Base-by-base conservation (phyloP, 1,140 invertebrate species). In the Saxidomus purpurata region DNA sequence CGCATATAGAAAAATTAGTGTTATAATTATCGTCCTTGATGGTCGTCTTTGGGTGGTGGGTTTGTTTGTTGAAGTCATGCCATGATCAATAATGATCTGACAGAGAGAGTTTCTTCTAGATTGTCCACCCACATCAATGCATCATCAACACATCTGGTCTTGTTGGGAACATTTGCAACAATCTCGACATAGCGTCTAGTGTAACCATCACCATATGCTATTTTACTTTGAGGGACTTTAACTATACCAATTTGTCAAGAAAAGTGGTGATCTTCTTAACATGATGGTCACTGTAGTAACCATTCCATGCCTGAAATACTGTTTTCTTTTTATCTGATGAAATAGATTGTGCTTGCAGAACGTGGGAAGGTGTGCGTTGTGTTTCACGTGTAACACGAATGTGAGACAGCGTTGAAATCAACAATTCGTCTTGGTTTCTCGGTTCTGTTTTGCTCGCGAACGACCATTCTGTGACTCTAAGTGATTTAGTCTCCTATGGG, bases 101-200 rank as follows among this genome's bases (percentile, higher is more conserved):
- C n/a, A n/a, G 15, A 69, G 81, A 91, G 91, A 17, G 40, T 63
- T 71, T 81, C 86, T 81, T 90, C 81, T 25, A 90, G 63, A 28
- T n/a, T 49, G 36, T 91, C 71, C 1, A 84, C 59, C 87, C 88
- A 90, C 0, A 93, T n/a, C 1, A 90, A 40, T 8, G 84, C 83
- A 63, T 93, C 93, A 81, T 94, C 91, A n/a, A 93, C 79, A 40
- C 90, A 92, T 77, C 91, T 92, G 8, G 89, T 87, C 34, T 93
- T 91, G 34, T 92, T 67, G n/a, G 83, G 86, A 13, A 92, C 89
- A 81, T 90, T 63, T 34, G 87, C 13, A 31, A 91, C 90, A 47
- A 92, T 87, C 43, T 92, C 89, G 71, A 90, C 90, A 79, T 82
- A 91, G 1, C 88, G 63, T n/a, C 81, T 43, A 4, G 83, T 90